phyloP scores from a whole-genome alignment of 30 jellyfish, hydroid and myxozoan genomes.

The Aurelia aurita complex sp. Pacific region DNA sequence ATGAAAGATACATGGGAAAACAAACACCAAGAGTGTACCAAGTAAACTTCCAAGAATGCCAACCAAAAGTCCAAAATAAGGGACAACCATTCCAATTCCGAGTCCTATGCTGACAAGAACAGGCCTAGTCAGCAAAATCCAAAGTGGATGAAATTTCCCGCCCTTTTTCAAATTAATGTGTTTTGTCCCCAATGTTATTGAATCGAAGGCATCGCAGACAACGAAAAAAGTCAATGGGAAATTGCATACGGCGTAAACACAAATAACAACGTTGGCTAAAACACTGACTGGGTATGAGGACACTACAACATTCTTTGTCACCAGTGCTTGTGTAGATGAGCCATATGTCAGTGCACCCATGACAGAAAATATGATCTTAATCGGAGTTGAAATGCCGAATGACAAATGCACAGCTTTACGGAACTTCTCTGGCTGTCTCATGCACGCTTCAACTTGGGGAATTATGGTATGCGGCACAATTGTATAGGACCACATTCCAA shows the following conservation, averaged over 20 bases:
- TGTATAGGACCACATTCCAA: slow-evolving; percentile 60
- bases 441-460: slow-evolving; percentile 84
- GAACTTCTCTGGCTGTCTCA: slow-evolving; percentile 58
- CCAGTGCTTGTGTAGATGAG: slow-evolving; percentile 29
- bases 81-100: slow-evolving; percentile 50
- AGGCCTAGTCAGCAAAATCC: slow-evolving; percentile 69
- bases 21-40: slow-evolving; percentile 65
- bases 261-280: slow-evolving; percentile 38
- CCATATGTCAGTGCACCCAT: slow-evolving; percentile 91
- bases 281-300: slow-evolving; percentile 36
- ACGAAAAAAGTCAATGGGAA: slow-evolving; percentile 67
- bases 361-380: slow-evolving; percentile 53
- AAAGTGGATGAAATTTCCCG: slow-evolving; percentile 44
- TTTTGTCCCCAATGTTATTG: slow-evolving; percentile 43
- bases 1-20: slow-evolving; percentile 63
- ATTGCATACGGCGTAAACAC: slow-evolving; percentile 20
- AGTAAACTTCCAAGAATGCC: slow-evolving; percentile 63
- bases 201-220: slow-evolving; percentile 68
- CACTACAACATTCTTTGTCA: slow-evolving; percentile 42
- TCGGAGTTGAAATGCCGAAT: slow-evolving; percentile 31
- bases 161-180: slow-evolving; percentile 33
- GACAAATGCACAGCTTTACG: slow-evolving; percentile 38
- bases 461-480: slow-evolving; percentile 41
- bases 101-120: slow-evolving; percentile 46
- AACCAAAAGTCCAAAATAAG: slow-evolving; percentile 74